Base-by-base conservation (phyloP, 2,888 invertebrate genomes). In the Apantesis nais region DNA sequence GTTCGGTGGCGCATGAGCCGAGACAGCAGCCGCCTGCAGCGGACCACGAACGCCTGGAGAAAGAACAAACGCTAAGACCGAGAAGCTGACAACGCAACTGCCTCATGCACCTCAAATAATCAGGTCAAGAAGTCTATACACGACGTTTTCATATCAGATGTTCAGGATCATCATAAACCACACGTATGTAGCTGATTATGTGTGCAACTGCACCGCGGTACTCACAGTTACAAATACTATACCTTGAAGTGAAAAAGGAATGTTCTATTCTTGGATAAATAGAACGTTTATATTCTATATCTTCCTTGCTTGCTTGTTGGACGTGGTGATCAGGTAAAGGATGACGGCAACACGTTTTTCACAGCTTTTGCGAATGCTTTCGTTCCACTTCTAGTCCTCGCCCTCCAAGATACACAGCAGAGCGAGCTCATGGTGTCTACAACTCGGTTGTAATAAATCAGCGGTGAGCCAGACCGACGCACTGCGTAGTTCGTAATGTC, bases 61-160 rank as follows among this genome's bases (percentile, higher is more conserved):
- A 25, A n/a, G n/a, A 44, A 14, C n/a, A 16, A 9, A 22, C 55
- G 12, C n/a, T 66, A 55, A 55, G 25, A 58, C 25, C 37, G 16
- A 34, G 52, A 55, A 41, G 9, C 11, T 29, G 5, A n/a, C 8
- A 19, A 34, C 19, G 19, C 7, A 31, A n/a, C 12, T 48, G 8
- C 22, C 14, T 52, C 8, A 37, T 31, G 52, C 14, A 19, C 7
- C 12, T n/a, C 22, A n/a, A 12, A 52, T n/a, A 11, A n/a, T 48
- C 64, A 64, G 64, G 16, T 31, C 14, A 52, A n/a, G 5, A n/a
- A 22, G 14, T 65, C 16, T 65, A 52, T 91, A 81, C 29, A 44
- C 31, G 19, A 34, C 1, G 8, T n/a, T 34, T 14, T 34, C n/a
- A 52, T 52, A 65, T 25, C 39, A 62, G 19, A 62, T 58, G 25